These are phyloP conservation scores for Dolomedes plantarius DNA, from an alignment of 2,888 invertebrate genomes.

Conservation along the genomic window DNA sequence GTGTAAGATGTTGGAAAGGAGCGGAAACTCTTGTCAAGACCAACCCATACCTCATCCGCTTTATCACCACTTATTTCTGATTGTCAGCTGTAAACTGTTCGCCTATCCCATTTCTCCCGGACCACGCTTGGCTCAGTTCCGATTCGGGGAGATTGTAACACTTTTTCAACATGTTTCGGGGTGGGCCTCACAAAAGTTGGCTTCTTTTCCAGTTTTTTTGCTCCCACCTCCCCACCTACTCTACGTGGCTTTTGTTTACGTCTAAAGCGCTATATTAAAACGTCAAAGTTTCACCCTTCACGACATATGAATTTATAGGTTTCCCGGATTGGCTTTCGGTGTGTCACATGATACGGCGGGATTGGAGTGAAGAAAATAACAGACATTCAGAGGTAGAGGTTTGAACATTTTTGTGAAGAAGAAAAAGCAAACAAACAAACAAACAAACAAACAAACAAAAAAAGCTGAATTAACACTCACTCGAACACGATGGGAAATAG, in stretches of 20 bases:
- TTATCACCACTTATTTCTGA: slow-evolving; percentile 12
- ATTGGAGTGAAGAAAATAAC: no score
- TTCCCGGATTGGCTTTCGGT: no score
- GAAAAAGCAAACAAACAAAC: no score
- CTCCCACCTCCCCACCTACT: not conserved
- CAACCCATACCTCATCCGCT: slow-evolving; percentile 2
- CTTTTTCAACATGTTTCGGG: not conserved
- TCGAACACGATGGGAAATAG: no score
- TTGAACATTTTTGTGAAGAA: no score
- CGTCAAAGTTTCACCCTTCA: not conserved
- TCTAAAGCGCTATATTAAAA: not conserved
- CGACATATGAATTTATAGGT: no score
- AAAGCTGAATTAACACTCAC: no score
- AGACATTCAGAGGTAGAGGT: no score
- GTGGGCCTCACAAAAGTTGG: not conserved
- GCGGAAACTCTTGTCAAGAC: slow-evolving; percentile 3
- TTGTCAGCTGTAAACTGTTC: slow-evolving; percentile 2
- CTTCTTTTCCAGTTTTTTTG: not conserved
- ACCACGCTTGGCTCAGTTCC: not conserved
- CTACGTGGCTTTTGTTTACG: slow-evolving; percentile 1
- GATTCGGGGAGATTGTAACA: not conserved
- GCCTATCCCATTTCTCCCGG: not conserved
- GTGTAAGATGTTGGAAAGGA: not conserved
- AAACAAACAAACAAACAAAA: no score
- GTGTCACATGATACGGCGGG: no score